Base-by-base conservation (phyloP, 2,888 invertebrate genomes). In the Amorpha juglandis region DNA sequence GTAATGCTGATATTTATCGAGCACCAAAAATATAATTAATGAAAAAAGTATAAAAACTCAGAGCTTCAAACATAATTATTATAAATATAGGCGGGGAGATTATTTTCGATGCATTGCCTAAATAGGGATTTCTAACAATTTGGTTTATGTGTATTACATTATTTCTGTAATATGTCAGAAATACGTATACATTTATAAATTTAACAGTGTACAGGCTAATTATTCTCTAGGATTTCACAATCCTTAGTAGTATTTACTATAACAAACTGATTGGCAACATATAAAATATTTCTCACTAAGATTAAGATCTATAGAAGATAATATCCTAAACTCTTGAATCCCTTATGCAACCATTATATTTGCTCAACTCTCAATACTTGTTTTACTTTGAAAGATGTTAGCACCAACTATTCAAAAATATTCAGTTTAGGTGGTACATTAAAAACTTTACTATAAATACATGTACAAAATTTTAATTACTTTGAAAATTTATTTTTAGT, bases 391-490 rank as follows among this genome's bases (percentile, higher is more conserved):
- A 55, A 7, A 38, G 16, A 8, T 12, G 16, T 38, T 58, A 58
- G 58, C 58, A 58, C 58, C 58, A 58, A 58, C 19, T 21, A 7
- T 21, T 19, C 19, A 42, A 42, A 38, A 19, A 12, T 42, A 38
- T 19, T 11, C 6, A 16, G 0, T 16, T 55, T 45, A 12, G 0
- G 38, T 21, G 38, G 16, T 9, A 52, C 19, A 16, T 1, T 16
- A 19, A 11, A n/a, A 42, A 33, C 19, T 19, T 53, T 58, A 6
- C 38, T 55, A 55, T 42, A 58, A 58, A 58, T 12, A 42, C 19
- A 19, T 45, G 45, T 45, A 45, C 45, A 58, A 35, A n/a, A 35
- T 16, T 53, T 12, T 7, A 53, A 33, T 48, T 27, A 33, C 14
- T 52, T 12, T 14, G 14, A 33, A 27, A 7, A 55, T 55, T 6